Evolutionary conservation across 2,888 invertebrate species (phyloP).

Genomic region (Troides helena): DNA sequence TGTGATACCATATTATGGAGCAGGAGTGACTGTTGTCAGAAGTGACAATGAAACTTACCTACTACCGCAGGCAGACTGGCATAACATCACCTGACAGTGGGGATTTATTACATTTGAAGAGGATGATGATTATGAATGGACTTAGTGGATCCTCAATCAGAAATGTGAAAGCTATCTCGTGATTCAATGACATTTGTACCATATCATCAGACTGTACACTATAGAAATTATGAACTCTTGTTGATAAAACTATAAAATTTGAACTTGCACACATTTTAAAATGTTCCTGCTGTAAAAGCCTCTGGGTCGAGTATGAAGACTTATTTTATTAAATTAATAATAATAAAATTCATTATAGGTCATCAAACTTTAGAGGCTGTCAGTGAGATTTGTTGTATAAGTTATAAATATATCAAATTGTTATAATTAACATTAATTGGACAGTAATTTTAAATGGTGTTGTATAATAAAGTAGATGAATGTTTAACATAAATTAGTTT

Average conservation of each 20-base stretch:
- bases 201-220: neutral
- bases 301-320: too few species aligned
- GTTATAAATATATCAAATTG: neutral
- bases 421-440: neutral
- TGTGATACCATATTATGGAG: constrained; percentile 96
- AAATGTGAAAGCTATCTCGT: constrained; percentile 18
- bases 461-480: constrained; percentile 17
- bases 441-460: neutral
- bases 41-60: constrained; percentile 93
- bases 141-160: constrained; percentile 46
- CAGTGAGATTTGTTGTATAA: neutral
- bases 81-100: constrained; percentile 79
- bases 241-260: neutral
- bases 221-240: neutral
- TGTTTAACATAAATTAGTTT: constrained; percentile 20
- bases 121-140: constrained; percentile 76
- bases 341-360: neutral
- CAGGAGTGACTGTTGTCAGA: constrained; percentile 88
- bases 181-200: neutral
- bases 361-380: neutral
- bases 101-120: constrained; percentile 71
- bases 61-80: constrained; percentile 90
- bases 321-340: neutral
- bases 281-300: too few species aligned
- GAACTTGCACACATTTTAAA: too few species aligned